Base-by-base conservation (phyloP, 2,888 invertebrate genomes). In the Drosophila kokeensis region DNA sequence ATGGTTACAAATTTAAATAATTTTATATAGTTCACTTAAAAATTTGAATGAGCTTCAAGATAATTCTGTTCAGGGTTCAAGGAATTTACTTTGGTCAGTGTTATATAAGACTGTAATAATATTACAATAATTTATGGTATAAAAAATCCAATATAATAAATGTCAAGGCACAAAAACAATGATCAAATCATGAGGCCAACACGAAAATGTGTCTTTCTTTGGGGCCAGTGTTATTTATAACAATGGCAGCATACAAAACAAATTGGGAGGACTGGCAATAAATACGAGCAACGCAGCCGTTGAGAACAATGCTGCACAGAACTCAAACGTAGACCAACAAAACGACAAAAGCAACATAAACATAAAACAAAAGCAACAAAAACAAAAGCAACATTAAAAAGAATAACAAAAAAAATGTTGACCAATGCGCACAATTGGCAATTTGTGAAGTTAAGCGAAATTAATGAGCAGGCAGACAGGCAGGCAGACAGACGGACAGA, bases 361-460 rank as follows among this genome's bases (percentile, higher is more conserved):
- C n/a, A 67, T 32, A 36, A 55, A 62, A 50, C 69, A 69, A 49
- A 18, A 55, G 29, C 29, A 72, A 45, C n/a, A 72, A 68, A 34
- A 66, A 57, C 59, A 76, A 76, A 36, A 54, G 45, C 15, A 21
- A 45, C 45, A 24, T 45, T 15, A 45, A 65, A 67, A 42, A 50
- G 60, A 64, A 61, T 29, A 50, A 48, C 58, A 58, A 69, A 48
- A 67, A 83, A 84, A 87, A 69, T 85, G 89, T 85, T 89, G 85
- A 89, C 85, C 85, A 85, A 89, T 85, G 85, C 81, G 89, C 87
- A 88, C 87, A 88, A 87, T 87, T 90, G 89, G 87, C 90, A 87
- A 88, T 90, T 90, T 90, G 90, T 90, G 89, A 90, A 89, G 89
- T 88, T 87, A 86, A 90, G 87, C 89, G 87, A 86, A 89, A 89